These are phyloP conservation scores for Calyptommatus sinebrachiatus DNA, from an alignment of 2,113 vertebrate genomes.

Conservation along the genomic window DNA sequence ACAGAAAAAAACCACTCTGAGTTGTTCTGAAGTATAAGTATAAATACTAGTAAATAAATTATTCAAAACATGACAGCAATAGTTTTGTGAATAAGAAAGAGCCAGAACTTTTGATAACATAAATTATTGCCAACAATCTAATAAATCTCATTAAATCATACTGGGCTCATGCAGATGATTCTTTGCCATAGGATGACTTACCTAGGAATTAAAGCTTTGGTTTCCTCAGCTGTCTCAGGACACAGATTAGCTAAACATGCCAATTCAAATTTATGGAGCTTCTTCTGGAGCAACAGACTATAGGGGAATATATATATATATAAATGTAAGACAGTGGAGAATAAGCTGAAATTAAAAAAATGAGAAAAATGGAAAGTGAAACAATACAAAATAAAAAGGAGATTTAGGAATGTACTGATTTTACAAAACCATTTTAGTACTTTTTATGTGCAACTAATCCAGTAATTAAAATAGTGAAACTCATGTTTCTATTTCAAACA, in stretches of 20 bases:
- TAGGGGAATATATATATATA: not conserved
- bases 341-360: not conserved
- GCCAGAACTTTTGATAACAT: not conserved
- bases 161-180: not conserved
- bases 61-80: not conserved
- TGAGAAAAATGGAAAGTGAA: not conserved
- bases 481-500: too few relatives aligned
- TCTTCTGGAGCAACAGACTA: constrained; percentile 95
- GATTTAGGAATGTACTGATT: not conserved
- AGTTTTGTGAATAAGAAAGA: not conserved
- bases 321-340: not conserved
- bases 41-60: not conserved
- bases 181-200: constrained; percentile 50
- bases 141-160: not conserved
- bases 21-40: not conserved
- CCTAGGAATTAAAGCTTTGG: constrained; percentile 96
- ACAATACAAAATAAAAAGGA: not conserved
- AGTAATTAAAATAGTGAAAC: too few relatives aligned
- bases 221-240: constrained; percentile 95
- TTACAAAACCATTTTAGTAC: not conserved
- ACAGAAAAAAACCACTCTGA: not conserved
- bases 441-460: not conserved
- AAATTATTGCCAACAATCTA: not conserved
- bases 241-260: constrained; percentile 96
- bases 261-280: constrained; percentile 96